Base-by-base conservation (phyloP, 2,888 invertebrate species). In the Agrenia bidenticulata region DNA sequence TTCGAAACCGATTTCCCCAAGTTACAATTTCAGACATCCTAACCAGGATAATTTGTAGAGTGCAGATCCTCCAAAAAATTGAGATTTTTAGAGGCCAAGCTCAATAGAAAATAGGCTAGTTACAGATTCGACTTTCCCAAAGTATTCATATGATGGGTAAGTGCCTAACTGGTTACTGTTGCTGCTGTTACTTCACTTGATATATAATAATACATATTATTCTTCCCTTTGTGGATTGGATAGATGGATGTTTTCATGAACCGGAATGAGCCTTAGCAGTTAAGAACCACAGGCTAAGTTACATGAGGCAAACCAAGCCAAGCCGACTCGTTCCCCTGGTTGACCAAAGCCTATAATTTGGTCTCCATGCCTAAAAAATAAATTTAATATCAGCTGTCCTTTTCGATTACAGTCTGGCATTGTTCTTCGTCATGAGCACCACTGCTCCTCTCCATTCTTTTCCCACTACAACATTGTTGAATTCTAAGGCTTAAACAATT, bases 311-410 rank as follows among this genome's bases (percentile, higher is more conserved):
- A 61, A 65, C 64, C 67, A 66, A 68, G 64, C 66, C 64, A 69
- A 66, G 64, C 66, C 69, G 66, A 70, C 71, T 73, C 68, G 69
- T 70, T 73, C 73, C 70, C 72, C 69, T 65, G 68, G 72, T 73
- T 75, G 75, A 75, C 73, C 75, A 73, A 73, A 75, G 72, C 75
- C 75, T 75, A 75, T 75, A 75, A 75, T 75, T 75, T 73, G 54
- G 73, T 26, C 72, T 75, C 73, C 70, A 73, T 73, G 64, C 65
- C 73, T 69, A 72, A 73, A 73, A 75, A 72, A 72, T 70, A 72
- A 73, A 73, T 73, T 75, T 75, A 73, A 75, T 73, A 75, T 75
- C 75, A 75, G 73, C 75, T 75, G 75, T 73, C 75, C 75, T 73
- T 70, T 72, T 73, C 73, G 75, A 75, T 75, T 75, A 75, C 73